Evolutionary conservation across 2,888 invertebrate species (phyloP), one percentile per base, ranked within the genome.

Genomic region (Sinodicranocentrus sp.): DNA sequence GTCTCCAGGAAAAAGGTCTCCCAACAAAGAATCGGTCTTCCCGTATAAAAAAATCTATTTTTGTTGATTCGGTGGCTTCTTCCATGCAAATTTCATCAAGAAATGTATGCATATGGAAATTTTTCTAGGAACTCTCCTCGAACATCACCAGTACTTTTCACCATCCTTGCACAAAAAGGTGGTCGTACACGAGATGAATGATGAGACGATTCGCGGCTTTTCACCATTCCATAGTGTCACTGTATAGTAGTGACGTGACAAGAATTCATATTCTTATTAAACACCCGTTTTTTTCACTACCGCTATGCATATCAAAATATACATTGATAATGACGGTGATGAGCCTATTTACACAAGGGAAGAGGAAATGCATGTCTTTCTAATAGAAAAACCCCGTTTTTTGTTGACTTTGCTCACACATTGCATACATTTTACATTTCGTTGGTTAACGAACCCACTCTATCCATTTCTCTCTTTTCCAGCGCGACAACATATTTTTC

Each of bases 221-320:
- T 21, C 26, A 25, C 59, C 19, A 2, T 19, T 26, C 17, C 17
- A n/a, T 25, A 23, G 1, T 19, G 71, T 33, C n/a, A n/a, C 17
- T 43, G 48, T 68, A 44, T 48, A 19, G 1, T n/a, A 54, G 21
- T 73, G n/a, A n/a, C 76, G 76, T 76, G 76, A 76, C 76, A 67
- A 48, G 76, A 76, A 76, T 76, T 67, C 76, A 76, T 76, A 76
- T 78, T 57, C 70, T 70, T 67, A 70, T 78, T 78, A 78, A 75
- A 59, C 57, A 70, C 28, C 54, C 67, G 48, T 44, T 33, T 63
- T 28, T n/a, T 28, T 17, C 3, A 5, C 28, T 63, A 13, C 28
- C 19, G 2, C n/a, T 59, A 8, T 57, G 28, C 28, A 25, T n/a
- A 23, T 25, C 25, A 19, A 61, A 25, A 5, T 21, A 28, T 76